A percentile compares a stretch with the other conserved stretches of the same genome.
phyloP scores from a whole-genome alignment of 2,797 vertebrate genomes.

The Rhynchonycteris naso region DNA sequence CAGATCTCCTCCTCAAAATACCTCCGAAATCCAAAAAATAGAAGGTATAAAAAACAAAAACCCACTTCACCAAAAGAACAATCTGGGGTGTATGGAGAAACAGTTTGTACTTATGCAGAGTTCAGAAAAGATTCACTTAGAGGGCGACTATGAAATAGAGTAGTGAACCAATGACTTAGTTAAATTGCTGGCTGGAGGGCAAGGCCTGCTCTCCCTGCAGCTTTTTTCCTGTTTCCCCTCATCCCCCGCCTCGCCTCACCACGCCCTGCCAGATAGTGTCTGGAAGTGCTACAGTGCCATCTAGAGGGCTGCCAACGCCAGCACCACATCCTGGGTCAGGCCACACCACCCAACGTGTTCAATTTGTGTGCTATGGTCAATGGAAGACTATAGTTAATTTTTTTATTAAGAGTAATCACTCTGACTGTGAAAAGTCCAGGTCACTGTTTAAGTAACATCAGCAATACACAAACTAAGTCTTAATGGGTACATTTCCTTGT shows the following conservation, averaged over 20 bases:
- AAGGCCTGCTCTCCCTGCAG: background rate
- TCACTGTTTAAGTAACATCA: constrained; percentile 40
- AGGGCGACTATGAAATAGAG: constrained; percentile 53
- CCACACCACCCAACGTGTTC: background rate
- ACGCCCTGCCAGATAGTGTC: background rate
- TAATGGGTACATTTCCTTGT: background rate
- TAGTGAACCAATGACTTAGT: background rate
- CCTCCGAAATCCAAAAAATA: constrained; percentile 17
- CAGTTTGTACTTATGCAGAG: constrained; percentile 56
- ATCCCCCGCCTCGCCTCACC: background rate
- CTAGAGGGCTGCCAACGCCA: constrained; percentile 45
- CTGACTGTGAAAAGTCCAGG: background rate
- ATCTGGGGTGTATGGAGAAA: constrained; percentile 39
- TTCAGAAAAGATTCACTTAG: constrained; percentile 75
- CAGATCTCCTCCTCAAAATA: constrained; percentile 54
- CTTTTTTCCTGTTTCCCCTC: background rate
- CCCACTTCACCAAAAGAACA: constrained; percentile 55
- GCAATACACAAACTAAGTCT: constrained; percentile 16
- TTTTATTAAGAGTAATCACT: background rate
- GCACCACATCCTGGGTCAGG: background rate
- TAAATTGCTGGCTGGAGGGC: constrained; percentile 55
- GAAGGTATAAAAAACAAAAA: constrained; percentile 52
- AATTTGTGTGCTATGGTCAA: background rate
- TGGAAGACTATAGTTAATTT: background rate
- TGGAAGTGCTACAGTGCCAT: constrained; percentile 72